phyloP scores from a whole-genome alignment of 2,888 invertebrate species.

The Caenorhabditis imperialis region DNA sequence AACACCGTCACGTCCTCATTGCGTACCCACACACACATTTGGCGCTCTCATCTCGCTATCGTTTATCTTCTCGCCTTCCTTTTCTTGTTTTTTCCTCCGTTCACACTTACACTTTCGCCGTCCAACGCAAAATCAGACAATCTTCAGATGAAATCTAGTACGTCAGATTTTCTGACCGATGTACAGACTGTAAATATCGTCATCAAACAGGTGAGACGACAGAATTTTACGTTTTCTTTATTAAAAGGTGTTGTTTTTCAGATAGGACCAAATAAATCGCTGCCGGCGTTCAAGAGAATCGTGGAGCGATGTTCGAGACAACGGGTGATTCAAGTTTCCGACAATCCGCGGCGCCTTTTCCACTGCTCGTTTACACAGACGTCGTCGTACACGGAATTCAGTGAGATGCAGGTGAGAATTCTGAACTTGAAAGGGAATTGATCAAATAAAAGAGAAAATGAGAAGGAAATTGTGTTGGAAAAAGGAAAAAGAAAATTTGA shows the following conservation, averaged over 20 bases:
- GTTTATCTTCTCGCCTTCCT: constrained; percentile 1
- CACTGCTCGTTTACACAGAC: constrained; percentile 69
- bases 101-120: constrained; percentile 1
- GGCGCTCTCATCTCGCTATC: constrained; percentile 10
- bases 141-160: constrained; percentile 57
- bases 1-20: constrained; percentile 34
- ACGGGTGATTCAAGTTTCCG: constrained; percentile 68
- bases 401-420: constrained; percentile 70
- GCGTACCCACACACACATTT: constrained; percentile 9
- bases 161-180: constrained; percentile 57
- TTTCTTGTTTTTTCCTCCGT: constrained; percentile 19
- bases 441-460: neutral
- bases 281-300: constrained; percentile 61
- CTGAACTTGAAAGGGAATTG: neutral
- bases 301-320: constrained; percentile 64
- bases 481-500: neutral
- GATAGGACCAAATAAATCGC: constrained; percentile 56
- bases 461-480: no score
- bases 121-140: constrained; percentile 11
- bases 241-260: constrained; percentile 14
- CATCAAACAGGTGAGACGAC: constrained; percentile 47
- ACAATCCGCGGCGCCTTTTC: constrained; percentile 69
- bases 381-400: constrained; percentile 66
- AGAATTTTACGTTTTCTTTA: neutral
- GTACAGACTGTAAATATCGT: constrained; percentile 57